Evolutionary conservation across 2,797 vertebrate genomes (phyloP), one percentile per base, ranked within the genome.

Genomic region (Danio albolineatus): DNA sequence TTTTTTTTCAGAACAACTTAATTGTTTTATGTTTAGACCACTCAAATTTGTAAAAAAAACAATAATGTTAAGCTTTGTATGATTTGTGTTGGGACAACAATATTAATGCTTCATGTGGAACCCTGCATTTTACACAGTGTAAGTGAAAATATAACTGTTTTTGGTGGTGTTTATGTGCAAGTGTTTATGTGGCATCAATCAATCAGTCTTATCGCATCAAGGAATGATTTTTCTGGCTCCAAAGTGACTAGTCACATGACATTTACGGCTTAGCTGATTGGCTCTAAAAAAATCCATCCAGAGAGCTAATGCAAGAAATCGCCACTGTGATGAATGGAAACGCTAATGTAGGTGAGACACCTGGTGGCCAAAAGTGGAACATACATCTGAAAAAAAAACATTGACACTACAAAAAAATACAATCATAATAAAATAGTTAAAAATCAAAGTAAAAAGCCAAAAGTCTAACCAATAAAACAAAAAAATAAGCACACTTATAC

Each of bases 291-390:
- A 39, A 36, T 0, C 17, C 48, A 16, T 28, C 5, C 5, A 0
- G 1, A 69, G 10, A 12, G 48, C 16, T 39, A 8, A 53, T 4
- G 51, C 4, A 7, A 51, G 36, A 0, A 39, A 16, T 36, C 38
- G 16, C 46, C 0, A n/a, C 5, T 4, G 10, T 51, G 14, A 51
- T 51, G 9, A 69, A n/a, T 12, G 0, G 7, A 76, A 44, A 12
- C 0, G 1, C 6, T 36, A 17, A 56, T 46, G 10, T 19, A 66
- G 41, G 16, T 7, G 51, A 44, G 84, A 76, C 81, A 78, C 81
- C 81, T 83, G 41, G 78, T 83, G 84, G 81, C 14, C 17, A 78
- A 8, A 73, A 4, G 19, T 10, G 16, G 16, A 67, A 73, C 10
- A 12, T 3, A 19, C 28, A 9, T 6, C 28, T 57, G 49, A 46